These are phyloP conservation scores for Frieseomelitta varia DNA, from an alignment of 1,140 invertebrate genomes.

Conservation along the genomic window DNA sequence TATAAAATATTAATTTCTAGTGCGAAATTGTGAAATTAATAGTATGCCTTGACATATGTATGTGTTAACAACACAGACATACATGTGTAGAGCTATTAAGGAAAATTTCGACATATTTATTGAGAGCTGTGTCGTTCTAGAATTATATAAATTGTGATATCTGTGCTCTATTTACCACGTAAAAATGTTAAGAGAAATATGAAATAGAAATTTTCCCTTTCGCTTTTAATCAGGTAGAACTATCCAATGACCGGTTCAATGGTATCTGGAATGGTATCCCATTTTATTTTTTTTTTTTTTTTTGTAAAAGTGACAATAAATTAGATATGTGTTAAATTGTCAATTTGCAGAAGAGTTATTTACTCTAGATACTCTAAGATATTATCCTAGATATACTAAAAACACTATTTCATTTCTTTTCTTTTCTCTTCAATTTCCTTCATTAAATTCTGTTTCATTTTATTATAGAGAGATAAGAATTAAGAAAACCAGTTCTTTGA, in stretches of 20 bases:
- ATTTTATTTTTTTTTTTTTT: background rate
- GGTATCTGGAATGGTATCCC: background rate
- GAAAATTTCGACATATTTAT: background rate
- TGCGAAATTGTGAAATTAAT: background rate
- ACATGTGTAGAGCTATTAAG: background rate
- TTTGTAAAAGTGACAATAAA: background rate
- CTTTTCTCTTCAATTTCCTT: no score
- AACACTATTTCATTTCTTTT: no score
- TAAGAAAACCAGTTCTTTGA: no score
- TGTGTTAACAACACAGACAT: background rate
- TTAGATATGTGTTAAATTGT: background rate
- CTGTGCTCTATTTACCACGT: background rate
- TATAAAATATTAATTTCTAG: no score
- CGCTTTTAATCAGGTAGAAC: background rate
- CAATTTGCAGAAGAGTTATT: background rate
- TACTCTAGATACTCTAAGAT: no score
- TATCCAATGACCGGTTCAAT: background rate
- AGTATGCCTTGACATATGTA: background rate
- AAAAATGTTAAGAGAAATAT: background rate
- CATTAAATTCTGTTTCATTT: no score
- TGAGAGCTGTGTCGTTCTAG: background rate
- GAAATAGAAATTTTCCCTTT: background rate
- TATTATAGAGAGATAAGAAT: no score
- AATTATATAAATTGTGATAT: background rate
- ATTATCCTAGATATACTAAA: no score